Evolutionary conservation across 2,888 invertebrate species (phyloP).

Genomic region (Melipona beecheii): DNA sequence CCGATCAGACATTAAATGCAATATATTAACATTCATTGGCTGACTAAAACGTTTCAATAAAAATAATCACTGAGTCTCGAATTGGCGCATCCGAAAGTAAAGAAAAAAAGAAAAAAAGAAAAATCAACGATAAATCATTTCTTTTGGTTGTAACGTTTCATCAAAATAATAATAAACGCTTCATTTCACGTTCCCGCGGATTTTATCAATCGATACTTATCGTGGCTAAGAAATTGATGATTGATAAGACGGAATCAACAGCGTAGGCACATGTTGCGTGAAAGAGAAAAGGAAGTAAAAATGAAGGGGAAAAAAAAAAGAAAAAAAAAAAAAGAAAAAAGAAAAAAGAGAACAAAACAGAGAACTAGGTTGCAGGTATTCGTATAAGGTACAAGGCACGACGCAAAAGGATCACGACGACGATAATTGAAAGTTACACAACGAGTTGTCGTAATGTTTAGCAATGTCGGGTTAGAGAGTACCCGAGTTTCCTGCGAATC

Average conservation of each 20-base stretch:
- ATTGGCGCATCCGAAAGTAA: not conserved
- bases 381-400: constrained; percentile 44
- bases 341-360: constrained; percentile 6
- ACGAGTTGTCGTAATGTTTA: constrained; percentile 72
- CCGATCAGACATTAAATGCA: constrained; percentile 12
- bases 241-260: constrained; percentile 6
- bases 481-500: constrained; percentile 58
- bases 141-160: not conserved
- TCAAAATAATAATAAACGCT: not conserved
- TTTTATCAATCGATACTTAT: not conserved
- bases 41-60: not conserved
- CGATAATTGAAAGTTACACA: constrained; percentile 68
- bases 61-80: not conserved
- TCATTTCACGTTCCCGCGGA: constrained; percentile 4
- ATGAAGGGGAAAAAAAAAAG: not conserved
- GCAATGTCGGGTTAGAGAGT: constrained; percentile 55
- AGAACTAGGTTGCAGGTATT: constrained; percentile 32
- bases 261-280: not conserved
- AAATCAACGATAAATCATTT: not conserved
- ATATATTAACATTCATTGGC: not conserved
- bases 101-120: not conserved
- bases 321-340: not conserved
- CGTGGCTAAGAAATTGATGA: not conserved
- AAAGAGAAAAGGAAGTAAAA: not conserved
- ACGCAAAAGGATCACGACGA: constrained; percentile 63